Evolutionary conservation across 2,888 invertebrate genomes (phyloP).

Genomic region (Hartigia nigra): DNA sequence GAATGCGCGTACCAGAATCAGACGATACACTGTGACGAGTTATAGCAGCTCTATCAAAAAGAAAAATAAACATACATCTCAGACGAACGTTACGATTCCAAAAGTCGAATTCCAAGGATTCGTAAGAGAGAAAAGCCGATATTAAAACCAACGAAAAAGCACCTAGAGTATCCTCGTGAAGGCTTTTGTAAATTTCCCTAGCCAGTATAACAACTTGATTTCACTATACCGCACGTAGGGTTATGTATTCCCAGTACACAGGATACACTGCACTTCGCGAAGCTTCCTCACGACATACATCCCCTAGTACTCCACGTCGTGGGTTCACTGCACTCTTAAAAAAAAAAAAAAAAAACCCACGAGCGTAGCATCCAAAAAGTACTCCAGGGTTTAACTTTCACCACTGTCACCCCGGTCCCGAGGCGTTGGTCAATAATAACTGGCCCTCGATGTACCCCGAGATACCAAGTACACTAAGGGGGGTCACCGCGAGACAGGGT

Average conservation of each 20-base stretch:
- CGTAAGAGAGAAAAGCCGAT: not conserved
- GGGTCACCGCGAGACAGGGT: not conserved
- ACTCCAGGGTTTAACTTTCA: not conserved
- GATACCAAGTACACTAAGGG: not conserved
- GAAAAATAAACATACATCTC: not conserved
- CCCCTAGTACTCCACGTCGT: not conserved
- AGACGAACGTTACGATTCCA: not conserved
- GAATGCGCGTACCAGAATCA: not conserved
- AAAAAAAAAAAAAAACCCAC: too few species aligned
- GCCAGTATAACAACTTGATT: not conserved
- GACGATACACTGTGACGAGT: not conserved
- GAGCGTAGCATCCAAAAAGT: not conserved
- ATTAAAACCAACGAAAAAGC: not conserved
- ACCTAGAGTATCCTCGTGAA: not conserved
- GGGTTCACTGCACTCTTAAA: not conserved
- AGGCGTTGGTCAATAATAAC: not conserved
- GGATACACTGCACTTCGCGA: not conserved
- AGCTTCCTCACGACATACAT: not conserved
- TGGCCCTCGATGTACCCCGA: not conserved
- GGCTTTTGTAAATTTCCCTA: not conserved
- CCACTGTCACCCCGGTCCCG: not conserved
- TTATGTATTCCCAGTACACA: not conserved
- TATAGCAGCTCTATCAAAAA: not conserved
- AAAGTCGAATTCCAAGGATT: not conserved
- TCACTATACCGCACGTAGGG: not conserved